These are phyloP conservation scores for Sylvia borin DNA, from an alignment of 2,797 vertebrate genomes.

Conservation along the genomic window DNA sequence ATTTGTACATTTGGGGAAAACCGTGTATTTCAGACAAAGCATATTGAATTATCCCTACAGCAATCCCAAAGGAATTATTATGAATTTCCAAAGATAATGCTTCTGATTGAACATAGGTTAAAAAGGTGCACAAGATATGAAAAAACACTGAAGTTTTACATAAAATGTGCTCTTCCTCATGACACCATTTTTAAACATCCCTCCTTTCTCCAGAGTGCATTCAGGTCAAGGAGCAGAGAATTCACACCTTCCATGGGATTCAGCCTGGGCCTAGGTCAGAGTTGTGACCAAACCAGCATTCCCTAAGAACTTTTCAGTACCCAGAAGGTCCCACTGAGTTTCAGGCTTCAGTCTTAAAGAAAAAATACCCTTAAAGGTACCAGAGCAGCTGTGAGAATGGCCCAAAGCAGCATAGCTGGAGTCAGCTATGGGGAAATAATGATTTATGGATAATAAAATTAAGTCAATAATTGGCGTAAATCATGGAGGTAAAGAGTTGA, in stretches of 20 bases:
- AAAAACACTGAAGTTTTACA: neutral
- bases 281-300: neutral
- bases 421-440: neutral
- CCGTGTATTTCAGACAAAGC: rapidly evolving
- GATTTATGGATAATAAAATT: neutral
- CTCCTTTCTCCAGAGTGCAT: neutral
- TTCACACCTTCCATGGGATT: neutral
- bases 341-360: neutral
- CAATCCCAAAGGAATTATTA: neutral
- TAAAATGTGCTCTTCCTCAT: rapidly evolving
- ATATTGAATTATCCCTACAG: neutral
- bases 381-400: neutral
- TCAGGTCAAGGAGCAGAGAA: neutral
- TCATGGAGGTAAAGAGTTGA: neutral
- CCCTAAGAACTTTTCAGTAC: rapidly evolving
- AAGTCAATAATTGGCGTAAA: neutral
- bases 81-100: neutral
- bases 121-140: neutral
- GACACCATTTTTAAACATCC: neutral
- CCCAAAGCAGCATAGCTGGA: neutral
- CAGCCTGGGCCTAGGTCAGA: no score
- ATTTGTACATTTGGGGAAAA: neutral
- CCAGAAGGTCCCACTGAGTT: neutral
- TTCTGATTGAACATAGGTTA: neutral
- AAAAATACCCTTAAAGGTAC: neutral